Evolutionary conservation across 2,113 vertebrate species (phyloP).

Genomic region (Brienomyrus brachyistius): DNA sequence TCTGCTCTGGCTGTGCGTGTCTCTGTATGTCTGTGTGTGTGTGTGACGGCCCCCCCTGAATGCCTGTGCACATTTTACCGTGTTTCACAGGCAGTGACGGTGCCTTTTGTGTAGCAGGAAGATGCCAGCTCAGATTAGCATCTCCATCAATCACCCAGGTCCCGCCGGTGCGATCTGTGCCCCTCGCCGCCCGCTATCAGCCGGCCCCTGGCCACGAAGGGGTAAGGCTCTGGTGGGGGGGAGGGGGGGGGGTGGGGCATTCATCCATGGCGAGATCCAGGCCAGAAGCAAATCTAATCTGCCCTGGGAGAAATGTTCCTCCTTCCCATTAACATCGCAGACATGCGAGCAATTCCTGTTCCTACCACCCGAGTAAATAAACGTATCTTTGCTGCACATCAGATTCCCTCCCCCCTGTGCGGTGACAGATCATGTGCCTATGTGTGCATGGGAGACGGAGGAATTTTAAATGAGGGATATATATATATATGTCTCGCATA

Average conservation of each 20-base stretch:
- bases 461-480: not conserved
- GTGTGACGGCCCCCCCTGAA: not conserved
- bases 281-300: not conserved
- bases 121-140: not conserved
- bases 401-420: not conserved
- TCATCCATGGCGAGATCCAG: not conserved
- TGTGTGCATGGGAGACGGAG: not conserved
- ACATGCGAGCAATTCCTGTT: not conserved
- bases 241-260: not conserved
- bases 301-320: not conserved
- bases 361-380: not conserved
- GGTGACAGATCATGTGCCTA: not conserved
- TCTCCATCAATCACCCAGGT: conserved; percentile 2
- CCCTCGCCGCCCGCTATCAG: not conserved
- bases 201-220: not conserved
- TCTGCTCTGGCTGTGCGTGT: not conserved
- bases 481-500: not conserved
- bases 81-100: not conserved
- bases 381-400: not conserved
- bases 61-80: not conserved
- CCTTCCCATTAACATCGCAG: not conserved
- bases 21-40: not conserved
- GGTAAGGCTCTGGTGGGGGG: not conserved
- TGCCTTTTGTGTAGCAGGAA: not conserved
- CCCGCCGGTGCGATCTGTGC: not conserved